Evolutionary conservation across 30 jellyfish, hydroid and myxozoan species (phyloP).

Genomic region (Aurelia sp.): DNA sequence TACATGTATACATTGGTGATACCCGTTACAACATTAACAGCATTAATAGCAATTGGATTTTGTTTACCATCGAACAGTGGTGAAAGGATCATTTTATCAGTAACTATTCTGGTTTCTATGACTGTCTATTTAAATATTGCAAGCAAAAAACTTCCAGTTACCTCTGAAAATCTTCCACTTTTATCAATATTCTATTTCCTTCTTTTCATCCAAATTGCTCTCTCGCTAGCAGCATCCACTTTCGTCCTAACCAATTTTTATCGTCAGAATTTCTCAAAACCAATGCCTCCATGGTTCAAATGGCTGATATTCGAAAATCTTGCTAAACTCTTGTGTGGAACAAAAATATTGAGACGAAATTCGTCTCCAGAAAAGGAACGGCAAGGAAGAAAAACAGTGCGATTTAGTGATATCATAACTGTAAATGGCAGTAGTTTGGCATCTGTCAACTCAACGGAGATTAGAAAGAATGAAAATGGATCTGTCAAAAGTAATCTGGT

Average conservation of each 20-base stretch:
- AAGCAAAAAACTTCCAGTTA: constrained; percentile 71
- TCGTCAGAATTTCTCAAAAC: constrained; percentile 62
- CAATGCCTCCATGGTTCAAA: constrained; percentile 79
- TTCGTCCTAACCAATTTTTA: constrained; percentile 62
- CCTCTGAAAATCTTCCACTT: constrained; percentile 83
- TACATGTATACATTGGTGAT: constrained; percentile 77
- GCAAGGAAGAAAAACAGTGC: constrained; percentile 65
- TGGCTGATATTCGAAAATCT: constrained; percentile 59
- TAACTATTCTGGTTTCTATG: constrained; percentile 79
- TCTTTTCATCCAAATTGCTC: constrained; percentile 60
- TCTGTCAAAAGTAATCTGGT: neutral
- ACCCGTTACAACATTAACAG: constrained; percentile 74
- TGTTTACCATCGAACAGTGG: constrained; percentile 83
- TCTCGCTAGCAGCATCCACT: constrained; percentile 80
- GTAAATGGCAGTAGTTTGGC: constrained; percentile 66
- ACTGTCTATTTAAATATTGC: constrained; percentile 80
- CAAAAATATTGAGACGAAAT: neutral
- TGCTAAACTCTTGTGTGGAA: constrained; percentile 66
- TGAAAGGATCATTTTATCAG: constrained; percentile 72
- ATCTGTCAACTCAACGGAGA: constrained; percentile 3
- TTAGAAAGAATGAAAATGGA: constrained; percentile 32
- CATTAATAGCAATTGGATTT: constrained; percentile 65
- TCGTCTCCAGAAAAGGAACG: neutral
- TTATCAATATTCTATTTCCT: constrained; percentile 71
- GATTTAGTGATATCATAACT: constrained; percentile 69